Evolutionary conservation across 1,140 invertebrate genomes (phyloP).

Genomic region (Drosophila bipectinata): DNA sequence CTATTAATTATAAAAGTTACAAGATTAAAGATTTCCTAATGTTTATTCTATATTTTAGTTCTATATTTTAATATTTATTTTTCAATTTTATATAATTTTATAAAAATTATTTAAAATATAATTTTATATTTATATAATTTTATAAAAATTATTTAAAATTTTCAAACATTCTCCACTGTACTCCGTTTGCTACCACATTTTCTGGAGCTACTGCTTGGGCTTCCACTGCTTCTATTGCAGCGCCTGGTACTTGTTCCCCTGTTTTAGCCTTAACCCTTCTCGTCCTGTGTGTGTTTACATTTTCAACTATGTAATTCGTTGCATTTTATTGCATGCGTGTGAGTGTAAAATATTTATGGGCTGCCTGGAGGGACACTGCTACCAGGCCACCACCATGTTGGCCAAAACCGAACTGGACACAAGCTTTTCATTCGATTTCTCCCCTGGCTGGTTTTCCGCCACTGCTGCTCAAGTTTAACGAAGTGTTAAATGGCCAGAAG

Average conservation of each 20-base stretch:
- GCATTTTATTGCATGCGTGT: conserved; percentile 69
- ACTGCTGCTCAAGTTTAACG: conserved; percentile 65
- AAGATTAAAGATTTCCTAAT: no score
- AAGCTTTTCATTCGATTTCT: conserved; percentile 43
- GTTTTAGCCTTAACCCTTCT: conserved; percentile 34
- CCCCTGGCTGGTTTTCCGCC: conserved; percentile 7
- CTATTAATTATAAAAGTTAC: no score
- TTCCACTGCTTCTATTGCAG: conserved; percentile 18
- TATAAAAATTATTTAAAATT: no score
- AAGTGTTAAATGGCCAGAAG: conserved; percentile 71
- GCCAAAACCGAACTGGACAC: conserved; percentile 32
- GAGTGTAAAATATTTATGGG: conserved; percentile 70
- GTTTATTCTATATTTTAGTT: no score
- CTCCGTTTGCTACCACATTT: neutral
- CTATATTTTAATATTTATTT: no score
- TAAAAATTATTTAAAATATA: no score
- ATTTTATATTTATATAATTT: no score
- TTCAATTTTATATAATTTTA: no score
- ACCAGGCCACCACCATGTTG: neutral
- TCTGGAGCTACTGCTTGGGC: neutral
- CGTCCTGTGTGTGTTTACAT: conserved; percentile 66
- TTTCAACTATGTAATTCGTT: conserved; percentile 80
- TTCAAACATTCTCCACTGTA: conserved; percentile 13
- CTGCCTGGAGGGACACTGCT: conserved; percentile 38
- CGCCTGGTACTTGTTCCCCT: conserved; percentile 15